Conservation (phyloP, 2,797 vertebrate genomes). For the Brachyalestes nurse region DNA sequence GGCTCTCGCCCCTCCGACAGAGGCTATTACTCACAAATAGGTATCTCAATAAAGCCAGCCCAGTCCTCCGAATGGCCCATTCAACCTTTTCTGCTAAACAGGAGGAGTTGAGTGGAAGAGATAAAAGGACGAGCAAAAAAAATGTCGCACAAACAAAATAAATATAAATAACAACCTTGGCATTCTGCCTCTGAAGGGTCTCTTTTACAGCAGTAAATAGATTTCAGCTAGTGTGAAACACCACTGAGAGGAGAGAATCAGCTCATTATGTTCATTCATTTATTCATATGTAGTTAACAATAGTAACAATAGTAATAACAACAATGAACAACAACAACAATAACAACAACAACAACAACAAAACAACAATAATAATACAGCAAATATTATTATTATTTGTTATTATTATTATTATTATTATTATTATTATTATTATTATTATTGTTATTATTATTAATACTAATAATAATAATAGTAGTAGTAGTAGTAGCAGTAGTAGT, state of each 20-base stretch:
- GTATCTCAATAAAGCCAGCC: conserved; percentile 59
- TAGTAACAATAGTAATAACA: not conserved
- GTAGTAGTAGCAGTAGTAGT: too few species aligned
- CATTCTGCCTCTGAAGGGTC: conserved; percentile 37
- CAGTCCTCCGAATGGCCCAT: conserved; percentile 54
- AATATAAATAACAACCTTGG: conserved; percentile 54
- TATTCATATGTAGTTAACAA: not conserved
- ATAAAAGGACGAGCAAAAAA: conserved; percentile 40
- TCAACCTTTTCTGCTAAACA: conserved; percentile 59
- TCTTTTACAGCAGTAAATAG: conserved; percentile 19
- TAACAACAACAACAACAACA: too few species aligned
- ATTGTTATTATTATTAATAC: not conserved
- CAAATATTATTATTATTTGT: not conserved
- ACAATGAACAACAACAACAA: not conserved
- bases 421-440: not conserved
- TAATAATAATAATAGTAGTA: too few species aligned
- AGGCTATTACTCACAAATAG: conserved; percentile 62
- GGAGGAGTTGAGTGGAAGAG: conserved; percentile 40
- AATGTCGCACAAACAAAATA: conserved; percentile 50
- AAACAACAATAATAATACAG: too few species aligned
- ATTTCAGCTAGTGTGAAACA: conserved; percentile 21
- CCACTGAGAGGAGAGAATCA: not conserved
- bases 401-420: not conserved
- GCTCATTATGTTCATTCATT: not conserved
- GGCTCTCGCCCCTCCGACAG: conserved; percentile 52